Evolutionary conservation across 2,888 invertebrate species (phyloP), one percentile per base, ranked within the genome.

Genomic region (Eulithis prunata): DNA sequence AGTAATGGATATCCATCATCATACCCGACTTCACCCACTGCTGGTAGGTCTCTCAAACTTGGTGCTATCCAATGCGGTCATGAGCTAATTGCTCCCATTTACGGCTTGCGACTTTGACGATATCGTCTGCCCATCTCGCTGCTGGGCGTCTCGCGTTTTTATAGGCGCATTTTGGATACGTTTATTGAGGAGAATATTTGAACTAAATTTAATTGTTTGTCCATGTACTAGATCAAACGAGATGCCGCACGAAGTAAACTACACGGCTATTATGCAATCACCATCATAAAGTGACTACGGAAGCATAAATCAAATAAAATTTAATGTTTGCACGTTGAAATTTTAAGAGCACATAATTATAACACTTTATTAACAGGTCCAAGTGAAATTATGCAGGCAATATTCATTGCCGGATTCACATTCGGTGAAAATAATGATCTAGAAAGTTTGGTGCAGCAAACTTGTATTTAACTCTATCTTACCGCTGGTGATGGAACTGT

Each of bases 371-470:
- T 66, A 62, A 55, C 62, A 62, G 55, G 54, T 62, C 58, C 62
- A 52, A 62, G 66, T 62, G 62, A 56, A 64, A 56, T 62, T 66
- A 66, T 62, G 57, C 58, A 49, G 38, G 55, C 46, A 58, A 59
- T 60, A 57, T 46, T 57, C 49, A 32, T 57, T 58, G 54, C 57
- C 38, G 66, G 54, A 66, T 59, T 67, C 52, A 53, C 52, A 63
- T 62, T 67, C 56, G 52, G 52, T n/a, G 62, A 63, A 82, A 81
- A 80, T 81, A 84, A 84, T 84, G 77, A 74, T 86, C 88, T 89
- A 89, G 89, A 89, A 90, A 90, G 89, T 89, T 84, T 77, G 81
- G 77, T 81, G 77, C 79, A 81, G 77, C 78, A 78, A 80, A 83
- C 80, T 49, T 62, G 52, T 84, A 80, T 85, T 85, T 85, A 87